Percentiles rank a stretch among this genome's conserved stretches.
These are phyloP conservation scores for Steinernema carpocapsae DNA, from an alignment of 2,888 invertebrate species.

Conservation along the genomic window DNA sequence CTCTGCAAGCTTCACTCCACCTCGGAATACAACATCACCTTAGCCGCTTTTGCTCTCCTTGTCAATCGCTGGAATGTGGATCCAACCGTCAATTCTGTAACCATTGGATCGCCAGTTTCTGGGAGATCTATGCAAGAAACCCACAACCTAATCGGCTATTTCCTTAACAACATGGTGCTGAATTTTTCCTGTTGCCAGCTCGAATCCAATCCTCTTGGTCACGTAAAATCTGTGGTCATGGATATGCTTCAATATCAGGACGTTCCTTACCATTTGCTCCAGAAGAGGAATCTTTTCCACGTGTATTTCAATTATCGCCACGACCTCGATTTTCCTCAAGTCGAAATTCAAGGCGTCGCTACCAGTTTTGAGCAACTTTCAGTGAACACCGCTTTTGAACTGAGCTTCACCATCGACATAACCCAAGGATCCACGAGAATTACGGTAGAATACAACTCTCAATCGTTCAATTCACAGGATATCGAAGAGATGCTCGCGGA, in stretches of 20 bases:
- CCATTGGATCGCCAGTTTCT: constrained; percentile 56
- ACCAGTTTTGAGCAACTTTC: constrained; percentile 54
- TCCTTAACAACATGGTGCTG: constrained; percentile 57
- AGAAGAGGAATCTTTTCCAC: constrained; percentile 39
- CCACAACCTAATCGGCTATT: constrained; percentile 59
- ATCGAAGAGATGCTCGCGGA: constrained; percentile 46
- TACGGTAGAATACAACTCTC: constrained; percentile 54
- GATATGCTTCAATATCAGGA: constrained; percentile 40
- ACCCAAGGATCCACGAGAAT: constrained; percentile 48
- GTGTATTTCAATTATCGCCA: constrained; percentile 57
- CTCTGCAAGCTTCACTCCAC: constrained; percentile 1
- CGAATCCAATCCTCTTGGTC: not conserved
- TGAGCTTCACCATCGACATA: constrained; percentile 63
- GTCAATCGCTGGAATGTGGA: constrained; percentile 30
- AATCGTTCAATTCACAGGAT: constrained; percentile 41
- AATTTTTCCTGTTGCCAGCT: constrained; percentile 34
- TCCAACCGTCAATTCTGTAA: constrained; percentile 37
- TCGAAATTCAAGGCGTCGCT: constrained; percentile 46
- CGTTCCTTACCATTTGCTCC: constrained; percentile 40
- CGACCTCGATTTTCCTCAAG: constrained; percentile 58
- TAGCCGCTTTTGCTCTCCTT: not conserved
- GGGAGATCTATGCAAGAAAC: constrained; percentile 51
- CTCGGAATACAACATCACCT: constrained; percentile 3
- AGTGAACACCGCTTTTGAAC: constrained; percentile 57
- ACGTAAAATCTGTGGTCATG: constrained; percentile 40